These are phyloP conservation scores for Apamea epomidion DNA, from an alignment of 2,888 invertebrate genomes.

Conservation along the genomic window DNA sequence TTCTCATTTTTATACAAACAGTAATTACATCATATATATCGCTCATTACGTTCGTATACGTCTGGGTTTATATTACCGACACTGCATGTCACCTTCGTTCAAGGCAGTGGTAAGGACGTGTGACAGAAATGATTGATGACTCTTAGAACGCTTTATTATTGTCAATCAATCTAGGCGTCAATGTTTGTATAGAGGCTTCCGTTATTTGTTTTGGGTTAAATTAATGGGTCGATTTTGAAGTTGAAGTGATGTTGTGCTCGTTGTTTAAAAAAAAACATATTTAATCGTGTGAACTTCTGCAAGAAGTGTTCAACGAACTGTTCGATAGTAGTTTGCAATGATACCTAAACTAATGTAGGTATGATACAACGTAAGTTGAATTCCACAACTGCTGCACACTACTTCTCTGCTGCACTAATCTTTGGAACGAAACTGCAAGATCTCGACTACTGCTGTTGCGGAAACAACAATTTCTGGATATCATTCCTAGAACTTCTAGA, in stretches of 20 bases:
- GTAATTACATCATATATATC: slow-evolving; percentile 62
- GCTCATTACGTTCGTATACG: slow-evolving; percentile 41
- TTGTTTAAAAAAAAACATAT: too few relatives aligned
- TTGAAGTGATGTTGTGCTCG: not conserved
- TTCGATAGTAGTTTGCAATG: not conserved
- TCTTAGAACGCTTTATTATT: slow-evolving; percentile 8
- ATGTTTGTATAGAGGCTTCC: slow-evolving; percentile 21
- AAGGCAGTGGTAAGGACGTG: slow-evolving; percentile 31
- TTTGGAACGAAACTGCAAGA: not conserved
- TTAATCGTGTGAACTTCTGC: not conserved
- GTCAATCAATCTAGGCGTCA: slow-evolving; percentile 2
- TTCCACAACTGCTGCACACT: too few relatives aligned
- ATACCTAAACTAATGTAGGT: not conserved
- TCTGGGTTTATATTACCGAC: slow-evolving; percentile 4
- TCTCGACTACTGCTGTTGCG: not conserved
- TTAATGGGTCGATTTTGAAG: too few relatives aligned
- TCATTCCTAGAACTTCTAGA: not conserved
- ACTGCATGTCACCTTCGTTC: slow-evolving; percentile 48
- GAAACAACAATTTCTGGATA: not conserved
- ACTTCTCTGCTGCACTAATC: not conserved
- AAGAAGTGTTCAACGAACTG: not conserved
- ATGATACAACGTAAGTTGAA: not conserved
- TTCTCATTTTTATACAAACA: slow-evolving; percentile 48
- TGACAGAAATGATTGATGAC: slow-evolving; percentile 44
- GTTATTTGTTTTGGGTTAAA: slow-evolving; percentile 16